phyloP scores from a whole-genome alignment of 2,797 vertebrate genomes.

The Gastrophryne carolinensis region DNA sequence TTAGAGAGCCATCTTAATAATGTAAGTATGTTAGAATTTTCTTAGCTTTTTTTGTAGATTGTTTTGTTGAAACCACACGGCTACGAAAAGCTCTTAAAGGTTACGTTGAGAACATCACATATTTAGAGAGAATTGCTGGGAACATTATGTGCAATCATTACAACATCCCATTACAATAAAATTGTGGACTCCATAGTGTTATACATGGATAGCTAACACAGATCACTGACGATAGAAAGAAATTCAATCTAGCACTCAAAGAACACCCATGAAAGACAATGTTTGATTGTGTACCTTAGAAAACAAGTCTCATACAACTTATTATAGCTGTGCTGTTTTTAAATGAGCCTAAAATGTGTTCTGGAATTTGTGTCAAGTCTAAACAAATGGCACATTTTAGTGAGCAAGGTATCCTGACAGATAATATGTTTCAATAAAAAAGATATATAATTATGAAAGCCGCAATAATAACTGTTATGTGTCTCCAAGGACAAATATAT shows the following conservation, averaged over 20 bases:
- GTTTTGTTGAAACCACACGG: constrained; percentile 1
- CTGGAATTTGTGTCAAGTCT: not conserved
- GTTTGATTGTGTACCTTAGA: not conserved
- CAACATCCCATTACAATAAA: constrained; percentile 3
- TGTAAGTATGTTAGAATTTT: not conserved
- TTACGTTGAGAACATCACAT: constrained; percentile 23
- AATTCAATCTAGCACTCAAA: constrained; percentile 3
- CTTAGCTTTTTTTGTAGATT: not conserved
- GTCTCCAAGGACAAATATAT: constrained; percentile 14
- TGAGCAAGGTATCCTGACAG: constrained; percentile 26
- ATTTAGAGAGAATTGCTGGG: not conserved
- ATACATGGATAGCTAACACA: not conserved
- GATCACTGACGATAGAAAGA: not conserved
- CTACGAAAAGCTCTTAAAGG: constrained; percentile 13
- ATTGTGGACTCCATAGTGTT: not conserved
- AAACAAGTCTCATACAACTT: not conserved
- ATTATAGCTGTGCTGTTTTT: not conserved
- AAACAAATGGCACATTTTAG: constrained; percentile 17
- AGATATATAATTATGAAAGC: constrained; percentile 38
- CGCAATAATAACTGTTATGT: constrained; percentile 43
- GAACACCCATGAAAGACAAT: not conserved
- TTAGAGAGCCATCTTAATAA: too few species aligned
- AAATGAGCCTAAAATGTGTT: not conserved
- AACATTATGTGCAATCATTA: constrained; percentile 6
- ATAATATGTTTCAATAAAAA: constrained; percentile 41